A percentile compares a stretch with the other conserved stretches of the same genome.
Evolutionary conservation across 2,113 vertebrate genomes (phyloP).

Genomic region (Rousettus leschenaultii): DNA sequence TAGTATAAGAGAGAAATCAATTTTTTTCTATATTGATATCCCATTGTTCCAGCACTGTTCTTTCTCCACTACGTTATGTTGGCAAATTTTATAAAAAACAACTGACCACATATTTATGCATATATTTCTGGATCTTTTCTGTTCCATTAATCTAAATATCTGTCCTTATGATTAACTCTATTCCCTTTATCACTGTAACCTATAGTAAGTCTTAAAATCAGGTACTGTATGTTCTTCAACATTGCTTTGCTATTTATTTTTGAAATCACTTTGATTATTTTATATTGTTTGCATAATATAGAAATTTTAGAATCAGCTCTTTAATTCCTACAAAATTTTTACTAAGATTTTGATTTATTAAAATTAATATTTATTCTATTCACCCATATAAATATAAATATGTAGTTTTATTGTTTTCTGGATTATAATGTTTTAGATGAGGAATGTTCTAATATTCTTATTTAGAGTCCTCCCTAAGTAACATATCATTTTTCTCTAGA

Average conservation of each 20-base stretch:
- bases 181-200: background rate
- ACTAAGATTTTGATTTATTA: background rate
- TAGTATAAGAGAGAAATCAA: background rate
- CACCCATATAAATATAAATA: background rate
- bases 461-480: background rate
- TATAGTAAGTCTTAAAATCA: background rate
- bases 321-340: background rate
- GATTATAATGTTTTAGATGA: background rate
- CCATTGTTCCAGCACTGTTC: background rate
- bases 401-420: background rate
- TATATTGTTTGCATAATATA: background rate
- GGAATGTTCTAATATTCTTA: background rate
- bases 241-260: background rate
- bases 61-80: background rate
- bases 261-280: background rate
- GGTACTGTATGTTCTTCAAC: background rate
- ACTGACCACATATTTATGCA: background rate
- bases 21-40: background rate
- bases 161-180: background rate
- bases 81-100: background rate
- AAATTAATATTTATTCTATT: background rate
- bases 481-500: background rate
- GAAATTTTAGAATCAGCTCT: background rate
- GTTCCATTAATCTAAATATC: background rate
- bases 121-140: background rate